Evolutionary conservation across 2,113 vertebrate genomes (phyloP).

Genomic region (human): GRCh38 chr3:71374501-71375000

Average conservation of each 20-base stretch:
- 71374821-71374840: neutral
- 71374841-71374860: neutral
- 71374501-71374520: no score
- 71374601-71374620: no score
- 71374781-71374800: neutral
- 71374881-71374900: neutral
- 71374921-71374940: neutral
- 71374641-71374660: neutral
- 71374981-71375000: neutral
- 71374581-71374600: no score
- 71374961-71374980: neutral
- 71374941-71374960: neutral
- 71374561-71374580: no score
- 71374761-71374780: neutral
- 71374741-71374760: no score
- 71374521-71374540: no score
- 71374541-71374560: no score
- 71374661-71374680: neutral
- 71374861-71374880: neutral
- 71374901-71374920: neutral
- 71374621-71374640: conserved; percentile 2
- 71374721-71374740: no score
- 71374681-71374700: neutral
- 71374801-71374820: neutral
- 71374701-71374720: neutral